Base-by-base conservation (phyloP, 30 jellyfish, hydroid and myxozoan species). In the Rhopilema esculentum region DNA sequence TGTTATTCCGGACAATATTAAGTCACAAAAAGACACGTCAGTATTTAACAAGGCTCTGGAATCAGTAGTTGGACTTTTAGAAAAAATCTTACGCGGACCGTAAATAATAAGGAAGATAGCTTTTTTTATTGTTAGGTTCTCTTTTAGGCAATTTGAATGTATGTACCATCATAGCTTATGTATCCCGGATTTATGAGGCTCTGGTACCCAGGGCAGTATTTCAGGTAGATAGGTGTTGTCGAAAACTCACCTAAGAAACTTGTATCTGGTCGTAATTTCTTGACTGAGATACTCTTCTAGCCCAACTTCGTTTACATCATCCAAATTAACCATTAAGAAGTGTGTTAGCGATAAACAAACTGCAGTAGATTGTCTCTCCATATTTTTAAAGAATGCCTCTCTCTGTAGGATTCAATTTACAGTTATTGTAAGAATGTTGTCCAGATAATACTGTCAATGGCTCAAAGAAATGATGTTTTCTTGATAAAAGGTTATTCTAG, bases 321-420 rank as follows among this genome's bases (percentile, higher is more conserved):
- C 94, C 33, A 85, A 66, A 33, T 85, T 66, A 16, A 85, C 72
- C n/a, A 85, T 80, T 71, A 85, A 51, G 23, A 85, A 75, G 67
- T 64, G 77, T 0, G 94, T 85, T 20, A 77, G 66, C 22, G 94
- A 73, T 21, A 85, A 31, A 29, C 94, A 85, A 23, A 85, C 88
- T 1, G 84, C 94, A 0, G 94, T 85, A 18, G 75, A 77, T 48
- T 85, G 94, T 30, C 94, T 63, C 51, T 73, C 94, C 50, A 77
- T 76, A 61, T 61, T 27, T 23, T 72, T 73, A 77, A 85, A 85
- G 49, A 85, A 64, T 20, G 94, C 94, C 9, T 85, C 88, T 85
- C 70, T 75, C 94, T 85, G 66, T 20, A 85, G 62, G n/a, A n/a
- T 8, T 27, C 15, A 31, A 1, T n/a, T 16, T 18, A 21, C 27